Evolutionary conservation across 2,797 vertebrate species (phyloP).

Genomic region (Chiloscyllium punctatum): DNA sequence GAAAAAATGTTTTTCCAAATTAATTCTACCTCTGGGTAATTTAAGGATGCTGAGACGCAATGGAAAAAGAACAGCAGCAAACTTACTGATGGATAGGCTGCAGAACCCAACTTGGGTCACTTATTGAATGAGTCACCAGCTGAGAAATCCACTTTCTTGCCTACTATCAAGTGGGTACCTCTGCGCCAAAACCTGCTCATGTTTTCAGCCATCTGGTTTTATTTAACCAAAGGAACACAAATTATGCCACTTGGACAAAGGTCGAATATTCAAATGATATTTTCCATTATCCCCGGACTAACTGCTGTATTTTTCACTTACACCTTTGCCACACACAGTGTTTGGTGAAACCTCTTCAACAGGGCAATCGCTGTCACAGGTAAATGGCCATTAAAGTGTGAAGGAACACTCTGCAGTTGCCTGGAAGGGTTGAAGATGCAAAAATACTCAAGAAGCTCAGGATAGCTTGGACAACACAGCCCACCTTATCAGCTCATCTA

Average conservation of each 20-base stretch:
- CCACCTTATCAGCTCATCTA: neutral
- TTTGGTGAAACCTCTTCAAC: neutral
- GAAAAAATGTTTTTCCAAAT: conserved; percentile 1
- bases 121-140: neutral
- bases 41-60: neutral
- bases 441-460: neutral
- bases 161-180: neutral
- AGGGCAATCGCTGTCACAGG: neutral
- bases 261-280: neutral
- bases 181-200: neutral
- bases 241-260: neutral
- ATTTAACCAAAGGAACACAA: neutral
- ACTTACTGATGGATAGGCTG: neutral
- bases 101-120: neutral
- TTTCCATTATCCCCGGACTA: neutral
- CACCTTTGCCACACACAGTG: neutral
- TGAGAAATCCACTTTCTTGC: neutral
- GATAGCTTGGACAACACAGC: neutral
- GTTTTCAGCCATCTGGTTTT: conserved; percentile 7
- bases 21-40: neutral
- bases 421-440: neutral
- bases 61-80: neutral
- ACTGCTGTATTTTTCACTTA: neutral
- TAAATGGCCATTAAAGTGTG: neutral
- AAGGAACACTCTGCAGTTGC: neutral